Percentiles rank a stretch among this genome's conserved stretches.
Conservation (phyloP, 2,797 vertebrate species). For the Peromyscus attwateri region DNA sequence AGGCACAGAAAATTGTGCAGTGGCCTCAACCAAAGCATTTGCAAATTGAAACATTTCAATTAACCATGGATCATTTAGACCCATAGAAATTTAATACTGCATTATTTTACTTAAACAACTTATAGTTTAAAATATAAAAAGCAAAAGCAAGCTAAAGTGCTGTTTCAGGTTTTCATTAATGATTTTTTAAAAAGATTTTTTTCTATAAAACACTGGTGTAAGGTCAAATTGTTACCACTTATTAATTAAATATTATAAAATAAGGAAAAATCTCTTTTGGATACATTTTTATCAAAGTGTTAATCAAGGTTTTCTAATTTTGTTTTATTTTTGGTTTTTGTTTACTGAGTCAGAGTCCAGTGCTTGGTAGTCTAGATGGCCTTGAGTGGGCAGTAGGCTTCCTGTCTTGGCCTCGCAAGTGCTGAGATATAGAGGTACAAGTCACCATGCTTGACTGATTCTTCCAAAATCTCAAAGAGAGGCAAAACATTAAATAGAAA, state of each 20-base stretch:
- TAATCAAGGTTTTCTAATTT: slow-evolving; percentile 35
- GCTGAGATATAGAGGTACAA: neutral
- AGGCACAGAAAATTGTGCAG: neutral
- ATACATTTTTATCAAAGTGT: slow-evolving; percentile 36
- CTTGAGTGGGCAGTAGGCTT: neutral
- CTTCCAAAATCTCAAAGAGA: slow-evolving; percentile 38
- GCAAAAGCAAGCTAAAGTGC: slow-evolving; percentile 29
- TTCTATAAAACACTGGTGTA: slow-evolving; percentile 61
- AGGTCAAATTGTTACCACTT: slow-evolving; percentile 72
- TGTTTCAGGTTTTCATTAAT: slow-evolving; percentile 66
- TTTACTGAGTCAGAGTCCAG: neutral
- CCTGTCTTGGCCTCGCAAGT: neutral
- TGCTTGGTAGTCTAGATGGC: neutral
- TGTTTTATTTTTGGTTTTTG: neutral
- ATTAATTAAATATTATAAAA: slow-evolving; percentile 56
- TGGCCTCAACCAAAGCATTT: slow-evolving; percentile 2
- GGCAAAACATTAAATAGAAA: neutral
- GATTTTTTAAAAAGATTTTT: slow-evolving; percentile 56
- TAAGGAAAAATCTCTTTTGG: neutral
- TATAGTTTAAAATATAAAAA: slow-evolving; percentile 46
- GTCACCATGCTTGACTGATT: neutral
- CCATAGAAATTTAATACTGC: slow-evolving; percentile 18
- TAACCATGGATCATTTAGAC: slow-evolving; percentile 45
- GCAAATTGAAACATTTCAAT: slow-evolving; percentile 65
- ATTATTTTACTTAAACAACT: slow-evolving; percentile 41